phyloP scores from a whole-genome alignment of 2,888 invertebrate species.

The Aspidiotus destructor region DNA sequence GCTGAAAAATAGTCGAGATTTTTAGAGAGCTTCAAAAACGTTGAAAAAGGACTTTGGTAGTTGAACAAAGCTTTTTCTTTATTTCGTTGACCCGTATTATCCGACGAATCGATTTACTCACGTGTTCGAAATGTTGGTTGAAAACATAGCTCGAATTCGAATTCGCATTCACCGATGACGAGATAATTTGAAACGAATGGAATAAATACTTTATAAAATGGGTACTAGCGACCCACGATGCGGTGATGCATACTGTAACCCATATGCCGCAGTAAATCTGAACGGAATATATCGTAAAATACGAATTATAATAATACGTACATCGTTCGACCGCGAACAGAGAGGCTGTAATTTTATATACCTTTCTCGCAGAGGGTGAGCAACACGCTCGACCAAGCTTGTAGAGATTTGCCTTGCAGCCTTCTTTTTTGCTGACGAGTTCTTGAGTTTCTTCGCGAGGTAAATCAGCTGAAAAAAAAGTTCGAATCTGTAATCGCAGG shows the following conservation, averaged over 20 bases:
- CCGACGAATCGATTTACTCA: background rate
- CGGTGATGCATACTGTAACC: constrained; percentile 75
- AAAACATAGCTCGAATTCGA: constrained; percentile 8
- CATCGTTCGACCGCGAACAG: no score
- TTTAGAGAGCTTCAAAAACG: no score
- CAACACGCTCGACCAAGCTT: constrained; percentile 48
- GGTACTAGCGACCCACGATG: constrained; percentile 85
- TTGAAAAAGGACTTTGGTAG: no score
- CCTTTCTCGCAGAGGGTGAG: constrained; percentile 73
- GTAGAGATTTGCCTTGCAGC: constrained; percentile 12
- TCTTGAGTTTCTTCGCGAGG: constrained; percentile 27
- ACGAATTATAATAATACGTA: constrained; percentile 3
- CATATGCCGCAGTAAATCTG: constrained; percentile 83
- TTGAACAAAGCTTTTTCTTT: no score
- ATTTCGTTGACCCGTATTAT: no score
- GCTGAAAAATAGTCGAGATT: no score
- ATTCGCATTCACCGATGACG: constrained; percentile 29
- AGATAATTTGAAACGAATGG: constrained; percentile 42
- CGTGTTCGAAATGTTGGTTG: constrained; percentile 14
- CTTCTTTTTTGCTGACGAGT: constrained; percentile 18
- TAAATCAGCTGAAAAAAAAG: constrained; percentile 18
- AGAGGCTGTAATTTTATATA: constrained; percentile 39
- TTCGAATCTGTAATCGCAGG: background rate
- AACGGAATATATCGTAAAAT: constrained; percentile 40
- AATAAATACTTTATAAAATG: constrained; percentile 82